These are phyloP conservation scores for Chloebia gouldiae DNA, from an alignment of 2,113 vertebrate species.

Conservation along the genomic window DNA sequence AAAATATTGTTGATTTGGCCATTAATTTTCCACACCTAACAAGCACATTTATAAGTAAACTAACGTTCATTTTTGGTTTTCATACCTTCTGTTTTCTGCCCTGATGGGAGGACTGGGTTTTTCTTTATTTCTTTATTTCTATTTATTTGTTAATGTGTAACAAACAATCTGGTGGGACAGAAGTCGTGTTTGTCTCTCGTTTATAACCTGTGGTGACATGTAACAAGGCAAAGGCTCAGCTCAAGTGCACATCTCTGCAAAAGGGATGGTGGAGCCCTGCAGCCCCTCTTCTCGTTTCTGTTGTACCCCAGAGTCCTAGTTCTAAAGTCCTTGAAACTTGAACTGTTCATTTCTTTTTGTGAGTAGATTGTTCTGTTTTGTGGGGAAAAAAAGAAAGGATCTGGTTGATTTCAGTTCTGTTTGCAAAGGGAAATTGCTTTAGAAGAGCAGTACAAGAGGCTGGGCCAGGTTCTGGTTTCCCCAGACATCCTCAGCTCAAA, in stretches of 20 bases:
- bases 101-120: conserved; percentile 64
- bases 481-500: background rate
- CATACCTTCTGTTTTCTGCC: conserved; percentile 70
- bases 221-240: conserved; percentile 25
- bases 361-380: conserved; percentile 51
- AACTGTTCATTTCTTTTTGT: conserved; percentile 57
- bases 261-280: conserved; percentile 14
- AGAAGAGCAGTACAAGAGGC: background rate
- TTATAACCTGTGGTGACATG: conserved; percentile 60
- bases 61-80: conserved; percentile 69
- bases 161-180: conserved; percentile 43
- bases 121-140: conserved; percentile 5
- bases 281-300: conserved; percentile 43
- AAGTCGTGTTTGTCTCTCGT: conserved; percentile 72
- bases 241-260: conserved; percentile 1
- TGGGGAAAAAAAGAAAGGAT: background rate
- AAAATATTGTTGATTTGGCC: conserved; percentile 63
- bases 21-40: conserved; percentile 50
- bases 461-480: background rate
- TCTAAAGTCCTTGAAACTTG: conserved; percentile 40
- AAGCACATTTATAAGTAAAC: conserved; percentile 60
- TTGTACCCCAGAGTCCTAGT: conserved; percentile 42
- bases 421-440: background rate
- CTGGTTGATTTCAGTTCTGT: background rate
- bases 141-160: conserved; percentile 70